These are phyloP conservation scores for Siniperca undulata DNA, from an alignment of 2,797 vertebrate species.

Conservation along the genomic window DNA sequence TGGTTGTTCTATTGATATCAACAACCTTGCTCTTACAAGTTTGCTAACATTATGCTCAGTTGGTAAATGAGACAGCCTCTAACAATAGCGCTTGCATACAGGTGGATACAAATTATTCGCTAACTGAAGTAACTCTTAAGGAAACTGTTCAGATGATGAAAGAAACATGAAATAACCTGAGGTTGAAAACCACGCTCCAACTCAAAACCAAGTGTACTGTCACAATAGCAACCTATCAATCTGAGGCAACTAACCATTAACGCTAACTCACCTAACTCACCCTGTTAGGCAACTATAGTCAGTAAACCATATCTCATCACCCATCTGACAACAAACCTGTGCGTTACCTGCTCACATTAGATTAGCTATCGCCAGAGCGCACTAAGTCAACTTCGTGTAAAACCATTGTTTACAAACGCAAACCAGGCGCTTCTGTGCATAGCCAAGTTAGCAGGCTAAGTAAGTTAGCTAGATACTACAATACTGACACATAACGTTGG, in stretches of 20 bases:
- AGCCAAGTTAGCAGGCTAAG: slow-evolving; percentile 63
- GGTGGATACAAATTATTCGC: neutral
- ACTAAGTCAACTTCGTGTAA: neutral
- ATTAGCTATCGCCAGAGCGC: neutral
- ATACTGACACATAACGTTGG: neutral
- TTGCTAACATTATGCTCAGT: neutral
- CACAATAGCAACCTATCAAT: neutral
- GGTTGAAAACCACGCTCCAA: neutral
- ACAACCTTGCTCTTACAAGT: neutral
- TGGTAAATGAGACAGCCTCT: neutral
- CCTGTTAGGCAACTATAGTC: slow-evolving; percentile 7
- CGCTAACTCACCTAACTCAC: slow-evolving; percentile 1
- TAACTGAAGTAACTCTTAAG: neutral
- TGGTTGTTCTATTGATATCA: neutral
- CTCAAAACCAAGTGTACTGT: neutral
- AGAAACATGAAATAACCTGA: too few relatives aligned
- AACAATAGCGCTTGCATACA: slow-evolving; percentile 1
- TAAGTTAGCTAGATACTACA: slow-evolving; percentile 24
- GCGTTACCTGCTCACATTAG: neutral
- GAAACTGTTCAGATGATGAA: neutral
- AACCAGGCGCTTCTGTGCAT: slow-evolving; percentile 50
- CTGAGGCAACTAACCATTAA: slow-evolving; percentile 28
- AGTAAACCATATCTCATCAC: slow-evolving; percentile 12
- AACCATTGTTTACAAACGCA: slow-evolving; percentile 73
- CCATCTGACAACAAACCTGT: slow-evolving; percentile 9